Evolutionary conservation across 2,888 invertebrate species (phyloP).

Genomic region (Seira musarum): DNA sequence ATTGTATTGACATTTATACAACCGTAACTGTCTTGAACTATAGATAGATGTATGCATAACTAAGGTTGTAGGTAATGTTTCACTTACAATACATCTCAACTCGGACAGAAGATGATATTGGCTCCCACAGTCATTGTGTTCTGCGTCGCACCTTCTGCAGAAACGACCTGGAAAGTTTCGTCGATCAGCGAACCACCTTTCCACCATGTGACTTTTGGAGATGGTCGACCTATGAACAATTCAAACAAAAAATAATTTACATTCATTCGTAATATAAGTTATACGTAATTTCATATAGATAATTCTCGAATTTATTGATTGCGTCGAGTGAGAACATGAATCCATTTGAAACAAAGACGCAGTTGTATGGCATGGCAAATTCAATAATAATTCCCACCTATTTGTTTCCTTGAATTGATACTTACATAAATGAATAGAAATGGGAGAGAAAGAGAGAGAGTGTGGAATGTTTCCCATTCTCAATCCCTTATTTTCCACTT

Average conservation of each 20-base stretch:
- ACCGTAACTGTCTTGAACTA: too few relatives aligned
- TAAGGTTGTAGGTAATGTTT: not conserved
- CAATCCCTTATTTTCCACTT: conserved; percentile 19
- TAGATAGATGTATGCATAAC: too few relatives aligned
- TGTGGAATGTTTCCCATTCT: conserved; percentile 23
- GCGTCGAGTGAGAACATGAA: not conserved
- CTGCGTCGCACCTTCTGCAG: conserved; percentile 70
- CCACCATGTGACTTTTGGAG: conserved; percentile 84
- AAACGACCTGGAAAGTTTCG: conserved; percentile 75
- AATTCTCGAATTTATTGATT: not conserved
- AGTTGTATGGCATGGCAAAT: not conserved
- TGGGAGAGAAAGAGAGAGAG: conserved; percentile 9
- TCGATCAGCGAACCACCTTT: conserved; percentile 79
- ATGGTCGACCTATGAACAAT: conserved; percentile 79
- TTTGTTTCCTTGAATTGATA: not conserved
- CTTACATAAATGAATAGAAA: too few relatives aligned
- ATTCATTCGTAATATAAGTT: not conserved
- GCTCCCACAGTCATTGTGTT: conserved; percentile 74
- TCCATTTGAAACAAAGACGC: not conserved
- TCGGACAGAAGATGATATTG: conserved; percentile 79
- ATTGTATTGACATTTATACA: too few relatives aligned
- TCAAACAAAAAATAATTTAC: conserved; percentile 12
- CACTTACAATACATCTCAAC: conserved; percentile 80
- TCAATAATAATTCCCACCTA: not conserved
- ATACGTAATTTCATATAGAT: not conserved